Conservation (phyloP, 2,113 vertebrate genomes). For the Sminthopsis crassicaudata region DNA sequence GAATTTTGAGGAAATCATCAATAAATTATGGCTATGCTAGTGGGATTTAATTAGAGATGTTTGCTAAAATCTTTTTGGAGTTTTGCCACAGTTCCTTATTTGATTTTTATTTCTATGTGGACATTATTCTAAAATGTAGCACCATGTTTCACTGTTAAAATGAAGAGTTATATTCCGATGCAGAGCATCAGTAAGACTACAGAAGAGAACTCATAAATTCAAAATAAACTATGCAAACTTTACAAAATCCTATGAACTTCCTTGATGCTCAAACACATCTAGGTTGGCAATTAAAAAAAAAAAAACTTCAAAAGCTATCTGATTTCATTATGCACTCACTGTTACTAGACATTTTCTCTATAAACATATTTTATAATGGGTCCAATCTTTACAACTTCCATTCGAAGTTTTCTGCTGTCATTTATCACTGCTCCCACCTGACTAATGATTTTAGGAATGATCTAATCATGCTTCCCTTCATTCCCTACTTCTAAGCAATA, state of each 20-base stretch:
- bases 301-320: neutral
- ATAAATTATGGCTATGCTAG: slow-evolving; percentile 32
- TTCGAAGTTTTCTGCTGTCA: neutral
- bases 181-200: neutral
- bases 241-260: neutral
- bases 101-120: slow-evolving; percentile 20
- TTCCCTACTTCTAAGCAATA: neutral
- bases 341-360: neutral
- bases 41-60: slow-evolving; percentile 56
- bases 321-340: neutral
- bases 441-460: neutral
- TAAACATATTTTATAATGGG: neutral
- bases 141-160: neutral
- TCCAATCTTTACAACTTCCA: neutral
- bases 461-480: neutral
- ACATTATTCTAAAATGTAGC: slow-evolving; percentile 27
- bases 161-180: neutral
- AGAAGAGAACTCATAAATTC: slow-evolving; percentile 31
- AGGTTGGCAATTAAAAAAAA: neutral
- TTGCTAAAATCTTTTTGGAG: slow-evolving; percentile 24
- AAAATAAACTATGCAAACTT: neutral
- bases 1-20: slow-evolving; percentile 40
- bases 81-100: slow-evolving; percentile 44
- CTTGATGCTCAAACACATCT: neutral
- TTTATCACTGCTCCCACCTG: neutral